Evolutionary conservation across 2,797 vertebrate species (phyloP).

Genomic region (Harpagifer antarcticus): DNA sequence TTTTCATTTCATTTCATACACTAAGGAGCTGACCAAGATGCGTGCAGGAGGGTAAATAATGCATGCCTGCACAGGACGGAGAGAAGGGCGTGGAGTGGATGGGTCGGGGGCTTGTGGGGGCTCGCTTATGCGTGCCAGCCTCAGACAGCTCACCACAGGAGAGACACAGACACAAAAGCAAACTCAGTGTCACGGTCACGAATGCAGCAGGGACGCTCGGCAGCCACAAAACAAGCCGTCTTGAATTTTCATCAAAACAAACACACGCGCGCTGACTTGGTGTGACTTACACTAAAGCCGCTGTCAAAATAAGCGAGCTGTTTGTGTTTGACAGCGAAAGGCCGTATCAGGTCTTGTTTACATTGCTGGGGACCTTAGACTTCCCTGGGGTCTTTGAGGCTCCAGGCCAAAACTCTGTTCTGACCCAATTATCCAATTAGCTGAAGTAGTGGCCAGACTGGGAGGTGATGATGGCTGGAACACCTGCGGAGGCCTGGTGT

Average conservation of each 20-base stretch:
- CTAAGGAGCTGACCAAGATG: slow-evolving; percentile 45
- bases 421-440: slow-evolving; percentile 83
- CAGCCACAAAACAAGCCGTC: slow-evolving; percentile 61
- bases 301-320: slow-evolving; percentile 55
- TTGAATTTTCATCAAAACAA: slow-evolving; percentile 69
- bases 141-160: slow-evolving; percentile 75
- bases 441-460: slow-evolving; percentile 62
- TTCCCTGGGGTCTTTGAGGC: slow-evolving; percentile 48
- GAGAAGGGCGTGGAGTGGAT: slow-evolving; percentile 51
- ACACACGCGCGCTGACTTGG: slow-evolving; percentile 50
- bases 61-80: slow-evolving; percentile 72
- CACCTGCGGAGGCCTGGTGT: slow-evolving; percentile 65
- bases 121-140: slow-evolving; percentile 76
- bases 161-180: slow-evolving; percentile 70
- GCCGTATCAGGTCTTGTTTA: slow-evolving; percentile 51
- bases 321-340: slow-evolving; percentile 49
- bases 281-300: slow-evolving; percentile 47
- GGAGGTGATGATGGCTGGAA: slow-evolving; percentile 68
- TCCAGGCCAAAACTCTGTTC: slow-evolving; percentile 66
- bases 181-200: slow-evolving; percentile 47
- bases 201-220: slow-evolving; percentile 66
- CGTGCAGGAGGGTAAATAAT: slow-evolving; percentile 73
- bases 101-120: slow-evolving; percentile 70
- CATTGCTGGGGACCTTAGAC: slow-evolving; percentile 47
- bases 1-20: neutral